Evolutionary conservation across 2,113 vertebrate genomes (phyloP).

Genomic region (Aviceda subcristata): DNA sequence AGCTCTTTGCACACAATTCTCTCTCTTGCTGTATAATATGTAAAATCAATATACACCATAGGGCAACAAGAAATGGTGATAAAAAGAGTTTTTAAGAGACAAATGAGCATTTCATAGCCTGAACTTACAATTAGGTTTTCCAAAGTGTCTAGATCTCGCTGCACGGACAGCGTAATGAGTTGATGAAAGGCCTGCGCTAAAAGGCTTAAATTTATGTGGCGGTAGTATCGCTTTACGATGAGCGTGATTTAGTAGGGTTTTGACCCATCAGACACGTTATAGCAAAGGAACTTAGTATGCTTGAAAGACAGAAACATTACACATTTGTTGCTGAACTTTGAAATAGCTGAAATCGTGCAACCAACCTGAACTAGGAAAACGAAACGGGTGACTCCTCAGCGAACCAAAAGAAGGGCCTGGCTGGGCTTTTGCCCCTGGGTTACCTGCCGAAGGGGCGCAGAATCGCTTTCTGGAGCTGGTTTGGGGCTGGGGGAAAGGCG

Average conservation of each 20-base stretch:
- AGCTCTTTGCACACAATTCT: background rate
- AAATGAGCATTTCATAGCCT: conserved; percentile 32
- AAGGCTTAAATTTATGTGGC: conserved; percentile 37
- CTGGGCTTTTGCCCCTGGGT: background rate
- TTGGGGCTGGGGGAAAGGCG: background rate
- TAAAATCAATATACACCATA: conserved; percentile 46
- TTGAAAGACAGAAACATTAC: background rate
- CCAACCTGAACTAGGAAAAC: background rate
- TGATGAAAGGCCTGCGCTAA: conserved; percentile 36
- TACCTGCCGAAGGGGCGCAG: background rate
- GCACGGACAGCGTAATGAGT: conserved; percentile 12
- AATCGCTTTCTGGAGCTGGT: background rate
- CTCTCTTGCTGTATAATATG: background rate
- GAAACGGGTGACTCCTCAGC: background rate
- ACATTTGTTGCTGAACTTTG: background rate
- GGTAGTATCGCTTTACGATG: conserved; percentile 10
- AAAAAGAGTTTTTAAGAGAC: conserved; percentile 14
- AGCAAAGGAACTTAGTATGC: background rate
- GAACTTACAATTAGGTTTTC: conserved; percentile 10
- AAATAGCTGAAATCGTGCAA: background rate
- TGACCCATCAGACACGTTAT: background rate
- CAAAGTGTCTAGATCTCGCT: background rate
- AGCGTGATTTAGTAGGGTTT: conserved; percentile 5
- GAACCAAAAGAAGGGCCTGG: background rate
- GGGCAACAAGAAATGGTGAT: conserved; percentile 39